These are phyloP conservation scores for Leucoptera coffeella DNA, from an alignment of 2,888 invertebrate species.

Conservation along the genomic window DNA sequence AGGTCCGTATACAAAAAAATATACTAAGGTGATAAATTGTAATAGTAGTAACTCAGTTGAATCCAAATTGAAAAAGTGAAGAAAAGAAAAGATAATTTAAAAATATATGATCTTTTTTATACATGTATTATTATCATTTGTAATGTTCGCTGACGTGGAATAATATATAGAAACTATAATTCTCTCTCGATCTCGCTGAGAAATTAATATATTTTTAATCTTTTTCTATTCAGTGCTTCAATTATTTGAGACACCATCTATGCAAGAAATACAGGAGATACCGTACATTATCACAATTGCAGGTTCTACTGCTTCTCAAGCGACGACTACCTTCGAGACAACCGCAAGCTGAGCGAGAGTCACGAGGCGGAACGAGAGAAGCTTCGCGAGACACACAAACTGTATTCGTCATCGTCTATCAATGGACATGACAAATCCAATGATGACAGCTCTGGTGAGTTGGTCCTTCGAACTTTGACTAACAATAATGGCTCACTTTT, in stretches of 20 bases:
- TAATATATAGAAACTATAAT: too few relatives aligned
- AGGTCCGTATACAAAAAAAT: conserved; percentile 15
- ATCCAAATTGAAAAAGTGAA: not conserved
- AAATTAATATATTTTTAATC: too few relatives aligned
- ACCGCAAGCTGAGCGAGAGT: conserved; percentile 43
- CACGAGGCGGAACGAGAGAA: conserved; percentile 46
- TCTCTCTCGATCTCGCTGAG: too few relatives aligned
- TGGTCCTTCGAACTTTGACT: not conserved
- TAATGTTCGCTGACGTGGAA: not conserved
- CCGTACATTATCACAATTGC: too few relatives aligned
- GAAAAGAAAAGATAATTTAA: not conserved
- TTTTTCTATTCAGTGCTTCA: too few relatives aligned
- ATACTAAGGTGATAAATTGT: not conserved
- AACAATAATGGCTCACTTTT: too few relatives aligned
- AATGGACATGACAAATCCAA: conserved; percentile 49
- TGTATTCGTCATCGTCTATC: conserved; percentile 46
- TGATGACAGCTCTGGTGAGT: conserved; percentile 42
- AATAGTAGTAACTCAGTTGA: not conserved
- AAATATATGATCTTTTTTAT: not conserved
- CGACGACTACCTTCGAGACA: conserved; percentile 38
- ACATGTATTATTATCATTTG: not conserved
- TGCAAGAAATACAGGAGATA: too few relatives aligned
- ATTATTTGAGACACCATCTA: too few relatives aligned
- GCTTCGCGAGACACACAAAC: conserved; percentile 39
- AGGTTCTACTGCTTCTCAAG: conserved; percentile 40